Evolutionary conservation across 2,888 invertebrate genomes (phyloP).

Genomic region (Chymomyza caudatula): DNA sequence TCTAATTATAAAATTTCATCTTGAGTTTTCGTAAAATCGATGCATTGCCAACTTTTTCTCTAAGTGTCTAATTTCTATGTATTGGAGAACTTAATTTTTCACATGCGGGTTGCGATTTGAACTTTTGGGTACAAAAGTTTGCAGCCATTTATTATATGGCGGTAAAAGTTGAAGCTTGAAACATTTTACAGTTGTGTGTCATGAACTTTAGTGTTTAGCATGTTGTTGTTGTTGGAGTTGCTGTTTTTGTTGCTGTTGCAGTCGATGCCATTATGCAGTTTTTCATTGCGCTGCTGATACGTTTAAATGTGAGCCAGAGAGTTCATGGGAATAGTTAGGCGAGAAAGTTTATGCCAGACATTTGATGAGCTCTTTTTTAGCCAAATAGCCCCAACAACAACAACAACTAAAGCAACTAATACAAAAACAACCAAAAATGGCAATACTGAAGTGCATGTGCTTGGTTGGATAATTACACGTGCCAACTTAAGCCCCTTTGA

Average conservation of each 20-base stretch:
- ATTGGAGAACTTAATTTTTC: conserved; percentile 48
- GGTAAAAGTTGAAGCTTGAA: conserved; percentile 65
- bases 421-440: background rate
- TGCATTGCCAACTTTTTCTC: background rate
- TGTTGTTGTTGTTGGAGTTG: conserved; percentile 31
- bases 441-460: background rate
- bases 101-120: conserved; percentile 57
- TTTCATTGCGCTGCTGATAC: conserved; percentile 54
- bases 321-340: conserved; percentile 61
- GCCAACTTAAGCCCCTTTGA: conserved; percentile 45
- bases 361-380: conserved; percentile 46
- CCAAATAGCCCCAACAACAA: conserved; percentile 37
- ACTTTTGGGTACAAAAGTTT: conserved; percentile 61
- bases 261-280: conserved; percentile 34
- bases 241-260: conserved; percentile 29
- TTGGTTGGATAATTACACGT: conserved; percentile 31
- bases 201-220: conserved; percentile 66
- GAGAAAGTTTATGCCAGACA: conserved; percentile 57
- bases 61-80: conserved; percentile 5
- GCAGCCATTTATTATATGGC: conserved; percentile 63
- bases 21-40: no score
- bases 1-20: no score
- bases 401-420: background rate
- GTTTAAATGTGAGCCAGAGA: conserved; percentile 58
- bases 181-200: conserved; percentile 69